These are phyloP conservation scores for Aselliscus stoliczkanus DNA, from an alignment of 2,797 vertebrate genomes.

Conservation along the genomic window DNA sequence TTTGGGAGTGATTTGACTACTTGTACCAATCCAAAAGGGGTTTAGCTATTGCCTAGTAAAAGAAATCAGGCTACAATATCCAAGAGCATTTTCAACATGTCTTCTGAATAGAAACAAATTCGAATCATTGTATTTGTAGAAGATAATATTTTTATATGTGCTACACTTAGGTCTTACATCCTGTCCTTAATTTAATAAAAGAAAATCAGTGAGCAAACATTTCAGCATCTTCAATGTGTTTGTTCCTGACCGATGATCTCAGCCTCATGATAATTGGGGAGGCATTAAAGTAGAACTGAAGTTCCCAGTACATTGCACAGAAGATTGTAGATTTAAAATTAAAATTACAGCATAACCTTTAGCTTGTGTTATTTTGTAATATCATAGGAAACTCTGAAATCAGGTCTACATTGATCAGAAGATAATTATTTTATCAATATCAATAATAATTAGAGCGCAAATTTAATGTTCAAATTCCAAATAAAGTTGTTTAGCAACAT, in stretches of 20 bases:
- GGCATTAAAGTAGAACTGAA: not conserved
- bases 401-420: not conserved
- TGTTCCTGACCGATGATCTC: constrained; percentile 33
- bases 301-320: not conserved
- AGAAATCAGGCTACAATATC: constrained; percentile 52
- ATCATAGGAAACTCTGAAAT: not conserved
- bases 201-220: not conserved
- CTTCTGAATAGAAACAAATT: constrained; percentile 50
- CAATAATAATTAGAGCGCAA: not conserved
- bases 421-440: not conserved
- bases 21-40: constrained; percentile 39
- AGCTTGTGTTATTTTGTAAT: not conserved
- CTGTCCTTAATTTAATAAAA: constrained; percentile 34
- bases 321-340: constrained; percentile 8
- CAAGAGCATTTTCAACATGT: not conserved
- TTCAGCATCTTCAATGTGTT: not conserved
- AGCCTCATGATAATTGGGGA: not conserved
- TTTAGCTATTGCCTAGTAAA: constrained; percentile 33
- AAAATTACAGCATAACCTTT: not conserved
- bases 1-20: constrained; percentile 65
- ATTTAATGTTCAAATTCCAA: not conserved
- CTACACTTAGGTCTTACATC: constrained; percentile 20
- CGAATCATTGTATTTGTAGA: constrained; percentile 30
- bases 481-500: not conserved
- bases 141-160: constrained; percentile 49